Conservation (phyloP, 1,140 invertebrate genomes). For the Diorhabda elongata region DNA sequence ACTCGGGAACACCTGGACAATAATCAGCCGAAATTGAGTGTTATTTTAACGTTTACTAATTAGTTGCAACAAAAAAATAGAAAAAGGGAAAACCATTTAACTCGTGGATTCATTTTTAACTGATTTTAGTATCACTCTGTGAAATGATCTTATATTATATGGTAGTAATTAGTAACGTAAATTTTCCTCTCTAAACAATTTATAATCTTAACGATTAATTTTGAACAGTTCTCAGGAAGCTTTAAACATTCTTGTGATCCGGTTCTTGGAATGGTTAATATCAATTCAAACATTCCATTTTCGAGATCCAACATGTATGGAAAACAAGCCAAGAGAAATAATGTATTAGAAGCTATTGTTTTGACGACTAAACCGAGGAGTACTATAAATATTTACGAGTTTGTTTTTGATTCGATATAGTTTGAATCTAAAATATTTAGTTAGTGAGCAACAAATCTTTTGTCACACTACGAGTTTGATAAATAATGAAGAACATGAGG, state of each 20-base stretch:
- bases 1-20: no score
- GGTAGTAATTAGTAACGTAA: not conserved
- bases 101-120: no score
- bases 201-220: not conserved
- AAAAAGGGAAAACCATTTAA: no score
- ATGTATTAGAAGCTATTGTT: conserved; percentile 2
- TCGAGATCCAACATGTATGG: not conserved
- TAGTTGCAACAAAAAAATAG: no score
- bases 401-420: conserved; percentile 1
- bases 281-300: not conserved
- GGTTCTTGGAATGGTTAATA: not conserved
- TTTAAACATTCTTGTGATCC: conserved; percentile 2
- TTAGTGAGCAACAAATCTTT: not conserved
- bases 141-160: no score
- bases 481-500: no score
- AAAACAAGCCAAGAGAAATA: conserved; percentile 1
- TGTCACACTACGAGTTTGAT: no score
- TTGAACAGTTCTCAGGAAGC: conserved; percentile 1
- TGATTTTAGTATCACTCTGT: no score
- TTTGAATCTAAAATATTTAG: not conserved
- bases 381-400: not conserved
- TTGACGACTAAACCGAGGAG: not conserved
- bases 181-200: not conserved
- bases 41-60: no score
- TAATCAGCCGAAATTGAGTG: no score